These are phyloP conservation scores for Corythaixoides concolor DNA, from an alignment of 2,113 vertebrate genomes.

Conservation along the genomic window DNA sequence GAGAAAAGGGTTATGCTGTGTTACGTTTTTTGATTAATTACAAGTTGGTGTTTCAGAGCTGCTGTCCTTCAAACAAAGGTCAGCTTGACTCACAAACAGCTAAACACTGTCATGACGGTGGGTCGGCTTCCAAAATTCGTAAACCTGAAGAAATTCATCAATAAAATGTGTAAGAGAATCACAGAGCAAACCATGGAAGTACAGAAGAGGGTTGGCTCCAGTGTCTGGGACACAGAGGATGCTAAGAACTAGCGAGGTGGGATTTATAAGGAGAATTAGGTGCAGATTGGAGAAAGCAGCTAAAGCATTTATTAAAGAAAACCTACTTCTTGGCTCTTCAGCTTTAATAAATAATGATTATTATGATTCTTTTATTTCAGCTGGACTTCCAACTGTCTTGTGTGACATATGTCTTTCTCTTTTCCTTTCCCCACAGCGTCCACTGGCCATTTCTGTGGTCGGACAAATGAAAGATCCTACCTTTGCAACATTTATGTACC, in stretches of 20 bases:
- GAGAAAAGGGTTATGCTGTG: neutral
- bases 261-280: neutral
- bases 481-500: constrained; percentile 88
- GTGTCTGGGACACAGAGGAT: neutral
- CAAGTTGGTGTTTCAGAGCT: neutral
- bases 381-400: neutral
- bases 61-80: neutral
- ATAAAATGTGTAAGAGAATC: neutral
- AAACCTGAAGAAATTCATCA: neutral
- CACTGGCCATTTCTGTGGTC: constrained; percentile 82
- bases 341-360: neutral
- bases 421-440: constrained; percentile 78
- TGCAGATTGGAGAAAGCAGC: neutral
- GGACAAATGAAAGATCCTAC: constrained; percentile 92
- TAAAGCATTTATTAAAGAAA: neutral
- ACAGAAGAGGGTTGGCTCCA: neutral
- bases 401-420: neutral
- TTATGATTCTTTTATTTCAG: neutral
- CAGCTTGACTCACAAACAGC: neutral
- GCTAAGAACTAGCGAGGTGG: neutral
- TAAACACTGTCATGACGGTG: neutral
- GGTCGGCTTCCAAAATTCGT: neutral
- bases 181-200: neutral
- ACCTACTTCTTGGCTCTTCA: neutral
- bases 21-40: neutral